phyloP scores from a whole-genome alignment of 2,888 invertebrate species.

The Autographa pulchrina region DNA sequence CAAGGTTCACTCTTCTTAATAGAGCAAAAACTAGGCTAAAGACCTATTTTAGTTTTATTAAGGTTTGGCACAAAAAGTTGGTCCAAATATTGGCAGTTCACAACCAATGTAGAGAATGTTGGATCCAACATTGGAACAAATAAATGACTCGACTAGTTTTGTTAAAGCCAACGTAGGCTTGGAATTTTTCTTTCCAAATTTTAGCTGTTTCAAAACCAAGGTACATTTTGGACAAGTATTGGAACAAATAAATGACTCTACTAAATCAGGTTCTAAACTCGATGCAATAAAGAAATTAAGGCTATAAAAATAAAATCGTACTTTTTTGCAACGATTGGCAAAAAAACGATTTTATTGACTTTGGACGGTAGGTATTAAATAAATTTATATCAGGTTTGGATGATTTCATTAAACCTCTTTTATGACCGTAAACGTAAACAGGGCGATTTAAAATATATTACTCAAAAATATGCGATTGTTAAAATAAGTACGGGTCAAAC shows the following conservation, averaged over 20 bases:
- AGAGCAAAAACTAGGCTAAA: conserved; percentile 27
- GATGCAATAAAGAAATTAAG: conserved; percentile 4
- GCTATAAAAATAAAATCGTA: background rate
- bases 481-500: background rate
- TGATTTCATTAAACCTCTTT: background rate
- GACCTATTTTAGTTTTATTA: background rate
- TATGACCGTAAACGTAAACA: background rate
- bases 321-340: background rate
- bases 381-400: background rate
- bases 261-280: background rate
- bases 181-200: too few relatives aligned
- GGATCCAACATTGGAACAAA: too few relatives aligned
- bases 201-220: background rate
- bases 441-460: background rate
- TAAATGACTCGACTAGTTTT: too few relatives aligned
- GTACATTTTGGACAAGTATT: background rate
- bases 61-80: background rate
- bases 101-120: too few relatives aligned
- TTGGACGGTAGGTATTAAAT: background rate
- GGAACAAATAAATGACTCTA: background rate
- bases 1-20: conserved; percentile 6
- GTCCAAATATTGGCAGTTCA: background rate
- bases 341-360: conserved; percentile 4
- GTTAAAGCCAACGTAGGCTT: background rate
- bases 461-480: background rate